Evolutionary conservation across 1,140 invertebrate genomes (phyloP).

Genomic region (Thaumatotibia leucotreta): DNA sequence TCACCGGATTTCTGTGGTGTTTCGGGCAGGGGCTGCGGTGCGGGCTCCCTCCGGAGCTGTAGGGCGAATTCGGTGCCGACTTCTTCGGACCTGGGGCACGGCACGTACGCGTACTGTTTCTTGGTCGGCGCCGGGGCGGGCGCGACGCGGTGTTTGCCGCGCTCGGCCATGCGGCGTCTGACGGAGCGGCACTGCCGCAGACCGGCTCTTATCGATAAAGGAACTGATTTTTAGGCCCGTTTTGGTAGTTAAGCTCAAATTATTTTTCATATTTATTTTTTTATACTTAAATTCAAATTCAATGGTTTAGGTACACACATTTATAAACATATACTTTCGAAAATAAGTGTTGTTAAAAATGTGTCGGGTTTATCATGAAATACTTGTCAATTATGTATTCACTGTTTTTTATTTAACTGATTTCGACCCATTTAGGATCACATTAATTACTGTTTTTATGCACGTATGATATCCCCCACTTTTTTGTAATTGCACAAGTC

Average conservation of each 20-base stretch:
- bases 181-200: conserved; percentile 32
- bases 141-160: conserved; percentile 67
- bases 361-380: no score
- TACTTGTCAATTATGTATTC: no score
- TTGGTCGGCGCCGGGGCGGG: conserved; percentile 73
- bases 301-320: no score
- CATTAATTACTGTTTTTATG: no score
- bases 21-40: conserved; percentile 39
- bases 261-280: background rate
- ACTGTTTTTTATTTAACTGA: no score
- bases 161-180: conserved; percentile 71
- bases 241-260: background rate
- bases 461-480: no score
- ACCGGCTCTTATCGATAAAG: conserved; percentile 55
- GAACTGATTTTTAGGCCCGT: background rate
- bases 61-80: conserved; percentile 70
- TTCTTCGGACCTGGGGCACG: conserved; percentile 78
- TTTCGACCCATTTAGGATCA: no score
- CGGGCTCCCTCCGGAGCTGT: conserved; percentile 39
- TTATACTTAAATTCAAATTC: no score
- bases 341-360: no score
- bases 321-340: no score
- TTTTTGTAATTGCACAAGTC: no score
- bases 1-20: conserved; percentile 56
- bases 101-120: conserved; percentile 76